A percentile compares a stretch with the other conserved stretches of the same genome.
phyloP scores from a whole-genome alignment of 2,888 invertebrate genomes.

The Folsomia manolachei region DNA sequence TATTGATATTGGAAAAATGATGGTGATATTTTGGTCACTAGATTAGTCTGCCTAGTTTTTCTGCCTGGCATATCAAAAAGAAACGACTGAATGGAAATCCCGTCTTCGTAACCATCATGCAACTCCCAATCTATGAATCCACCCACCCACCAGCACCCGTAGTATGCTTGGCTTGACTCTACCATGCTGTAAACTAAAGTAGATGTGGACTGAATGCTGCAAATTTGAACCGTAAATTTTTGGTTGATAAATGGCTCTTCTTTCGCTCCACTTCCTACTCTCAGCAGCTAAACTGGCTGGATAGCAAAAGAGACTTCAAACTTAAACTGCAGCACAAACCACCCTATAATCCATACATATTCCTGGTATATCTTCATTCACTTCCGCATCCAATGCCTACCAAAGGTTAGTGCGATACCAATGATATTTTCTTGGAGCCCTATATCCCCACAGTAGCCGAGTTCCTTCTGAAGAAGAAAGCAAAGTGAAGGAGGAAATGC shows the following conservation, averaged over 20 bases:
- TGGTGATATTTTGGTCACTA: neutral
- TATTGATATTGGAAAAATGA: neutral
- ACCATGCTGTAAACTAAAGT: neutral
- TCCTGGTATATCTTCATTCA: too few species aligned
- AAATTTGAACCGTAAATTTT: constrained; percentile 42
- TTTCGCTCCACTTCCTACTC: constrained; percentile 45
- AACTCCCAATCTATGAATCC: too few species aligned
- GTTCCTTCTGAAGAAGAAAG: constrained; percentile 8
- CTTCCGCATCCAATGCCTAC: too few species aligned
- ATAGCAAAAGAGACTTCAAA: neutral
- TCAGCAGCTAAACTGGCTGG: constrained; percentile 1
- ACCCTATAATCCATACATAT: too few species aligned
- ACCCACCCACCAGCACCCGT: too few species aligned
- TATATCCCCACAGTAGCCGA: neutral
- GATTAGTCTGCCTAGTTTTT: neutral
- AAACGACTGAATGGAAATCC: neutral
- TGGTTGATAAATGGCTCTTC: constrained; percentile 44
- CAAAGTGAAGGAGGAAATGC: constrained; percentile 42
- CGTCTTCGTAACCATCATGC: too few species aligned
- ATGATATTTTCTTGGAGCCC: neutral
- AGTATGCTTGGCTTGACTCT: neutral
- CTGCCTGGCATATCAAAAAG: too few species aligned
- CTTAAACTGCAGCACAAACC: neutral
- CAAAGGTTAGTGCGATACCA: neutral
- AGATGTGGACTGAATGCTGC: constrained; percentile 20